Base-by-base conservation (phyloP, 2,888 invertebrate genomes). In the Andrena minutula region DNA sequence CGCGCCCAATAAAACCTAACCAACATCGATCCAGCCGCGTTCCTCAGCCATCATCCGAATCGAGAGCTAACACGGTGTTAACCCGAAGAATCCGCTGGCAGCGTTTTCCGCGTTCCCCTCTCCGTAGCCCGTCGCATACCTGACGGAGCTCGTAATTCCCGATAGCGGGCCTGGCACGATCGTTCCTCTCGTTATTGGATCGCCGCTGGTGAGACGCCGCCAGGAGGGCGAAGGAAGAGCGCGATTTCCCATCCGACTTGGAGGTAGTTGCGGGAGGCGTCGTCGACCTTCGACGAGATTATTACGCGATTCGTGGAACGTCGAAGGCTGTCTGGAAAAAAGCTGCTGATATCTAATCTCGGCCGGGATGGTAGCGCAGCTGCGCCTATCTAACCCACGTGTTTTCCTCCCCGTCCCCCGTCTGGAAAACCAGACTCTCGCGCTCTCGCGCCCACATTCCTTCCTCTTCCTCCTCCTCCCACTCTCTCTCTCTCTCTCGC, bases 251-350 rank as follows among this genome's bases (percentile, higher is more conserved):
- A 83, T 77, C 65, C 68, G 79, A 58, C 72, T 41, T 68, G 78
- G 74, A 85, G 56, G 74, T 78, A 75, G 71, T 73, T 56, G 71
- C 69, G 76, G 53, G 53, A 79, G 65, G 64, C 85, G 84, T 81
- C 82, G 81, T 79, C 82, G 88, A 80, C 89, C 88, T 89, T 88
- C 88, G 82, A 47, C 74, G 74, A 86, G 85, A 88, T 89, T 87
- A 89, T 88, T 87, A 78, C 70, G 78, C 79, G 87, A 88, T 88
- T 88, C 89, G 79, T 26, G 84, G 88, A 89, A 88, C 87, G 77
- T 75, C 80, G 82, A 85, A 85, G 88, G 79, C 78, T 85, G 85
- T 86, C 82, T 86, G 84, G 79, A 84, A 89, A 86, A 88, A 84
- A 85, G 77, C 75, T 30, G 71, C 66, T 74, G 86, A 85, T 89